These are phyloP conservation scores for Galemys pyrenaicus DNA, from an alignment of 2,113 vertebrate species.

Conservation along the genomic window DNA sequence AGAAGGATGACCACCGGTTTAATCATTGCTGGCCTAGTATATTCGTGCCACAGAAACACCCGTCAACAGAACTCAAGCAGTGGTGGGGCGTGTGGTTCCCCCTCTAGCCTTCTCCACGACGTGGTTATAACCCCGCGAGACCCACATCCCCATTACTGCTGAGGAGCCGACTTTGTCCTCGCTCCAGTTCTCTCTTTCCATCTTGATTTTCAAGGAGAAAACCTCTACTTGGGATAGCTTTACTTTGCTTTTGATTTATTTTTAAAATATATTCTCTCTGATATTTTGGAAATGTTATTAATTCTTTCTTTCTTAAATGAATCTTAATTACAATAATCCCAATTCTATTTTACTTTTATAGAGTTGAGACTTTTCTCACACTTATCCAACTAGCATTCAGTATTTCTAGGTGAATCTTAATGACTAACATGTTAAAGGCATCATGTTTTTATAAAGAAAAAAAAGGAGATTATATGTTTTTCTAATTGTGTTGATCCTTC, in stretches of 20 bases:
- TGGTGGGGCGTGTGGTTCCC: not conserved
- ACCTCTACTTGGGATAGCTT: not conserved
- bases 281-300: not conserved
- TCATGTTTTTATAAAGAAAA: no score
- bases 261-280: not conserved
- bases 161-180: not conserved
- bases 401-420: no score
- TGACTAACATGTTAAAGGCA: no score
- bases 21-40: conserved; percentile 67
- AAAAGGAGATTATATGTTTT: no score
- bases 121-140: not conserved
- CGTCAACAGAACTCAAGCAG: not conserved
- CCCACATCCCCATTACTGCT: not conserved
- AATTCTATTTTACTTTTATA: not conserved
- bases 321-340: not conserved
- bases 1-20: conserved; percentile 36
- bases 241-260: not conserved
- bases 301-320: not conserved
- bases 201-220: conserved; percentile 8
- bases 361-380: not conserved
- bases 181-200: no score
- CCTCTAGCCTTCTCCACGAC: not conserved
- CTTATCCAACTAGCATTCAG: not conserved
- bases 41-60: conserved; percentile 40
- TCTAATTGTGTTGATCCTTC: no score